Base-by-base conservation (phyloP, 2,888 invertebrate genomes). In the Caenorhabditis sp. region DNA sequence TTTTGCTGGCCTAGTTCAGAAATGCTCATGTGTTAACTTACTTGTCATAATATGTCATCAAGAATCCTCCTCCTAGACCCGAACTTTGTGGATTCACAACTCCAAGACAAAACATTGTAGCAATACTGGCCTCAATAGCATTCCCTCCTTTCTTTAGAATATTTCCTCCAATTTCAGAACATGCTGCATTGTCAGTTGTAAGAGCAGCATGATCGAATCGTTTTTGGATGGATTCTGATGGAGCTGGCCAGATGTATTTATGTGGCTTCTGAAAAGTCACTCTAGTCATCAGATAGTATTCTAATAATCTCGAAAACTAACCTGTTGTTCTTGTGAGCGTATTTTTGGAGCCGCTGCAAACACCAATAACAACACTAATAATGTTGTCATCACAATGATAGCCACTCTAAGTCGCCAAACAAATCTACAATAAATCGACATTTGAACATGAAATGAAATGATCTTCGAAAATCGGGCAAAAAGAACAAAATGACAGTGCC, bases 51-150 rank as follows among this genome's bases (percentile, higher is more conserved):
- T 94, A 91, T 0, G 93, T 93, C 89, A 94, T 92, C 38, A 95
- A 89, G 89, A 95, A 95, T 17, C 95, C 95, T 56, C 95, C 95
- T 4, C 95, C 95, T 5, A 95, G 89, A 0, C 95, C 95, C 92
- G 93, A 93, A 83, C 93, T 92, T 88, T 95, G 94, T 5, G 93
- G 92, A 88, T 93, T 92, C 2, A 93, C 91, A 5, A 94, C 90
- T 0, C 95, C 95, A 88, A 94, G 93, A 88, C 95, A 95, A 83
- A 95, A 91, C 57, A 94, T 88, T 0, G 93, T 91, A 0, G 94
- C 94, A 83, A 95, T 93, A 0, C 94, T 93, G 0, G 94, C 93
- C 88, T 95, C 95, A 2, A 93, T 93, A 0, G 93, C 94, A 62
- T 88, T 88, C n/a, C 89, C 89, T 12, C 87, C 92, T 85, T 91